Percentiles rank a stretch among this genome's conserved stretches.
These are phyloP conservation scores for Sialis lutaria DNA, from an alignment of 2,888 invertebrate genomes.

Conservation along the genomic window DNA sequence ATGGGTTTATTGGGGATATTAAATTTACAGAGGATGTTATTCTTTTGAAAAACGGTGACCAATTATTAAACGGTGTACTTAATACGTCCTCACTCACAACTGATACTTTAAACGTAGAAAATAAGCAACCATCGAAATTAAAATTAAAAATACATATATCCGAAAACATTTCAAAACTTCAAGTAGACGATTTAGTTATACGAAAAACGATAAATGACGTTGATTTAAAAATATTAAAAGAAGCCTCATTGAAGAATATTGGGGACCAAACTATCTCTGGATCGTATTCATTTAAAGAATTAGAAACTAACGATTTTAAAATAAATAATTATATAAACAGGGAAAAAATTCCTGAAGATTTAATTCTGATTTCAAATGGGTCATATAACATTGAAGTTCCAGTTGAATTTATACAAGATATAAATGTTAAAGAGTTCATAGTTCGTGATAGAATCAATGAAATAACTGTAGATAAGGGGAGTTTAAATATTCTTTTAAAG, in stretches of 20 bases:
- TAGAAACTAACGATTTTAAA: constrained; percentile 19
- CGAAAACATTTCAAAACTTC: constrained; percentile 14
- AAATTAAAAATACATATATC: not conserved
- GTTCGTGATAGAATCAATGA: constrained; percentile 28
- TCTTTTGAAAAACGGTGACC: constrained; percentile 18
- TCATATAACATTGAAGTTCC: constrained; percentile 23
- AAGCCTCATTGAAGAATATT: constrained; percentile 26
- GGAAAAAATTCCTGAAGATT: constrained; percentile 16
- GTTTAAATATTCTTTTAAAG: constrained; percentile 27
- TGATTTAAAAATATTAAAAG: constrained; percentile 24
- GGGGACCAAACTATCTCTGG: constrained; percentile 30
- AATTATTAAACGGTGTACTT: constrained; percentile 21
- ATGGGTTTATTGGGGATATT: constrained; percentile 18
- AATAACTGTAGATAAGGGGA: constrained; percentile 24
- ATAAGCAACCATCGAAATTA: constrained; percentile 7
- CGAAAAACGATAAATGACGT: constrained; percentile 30
- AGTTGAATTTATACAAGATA: constrained; percentile 24
- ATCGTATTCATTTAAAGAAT: constrained; percentile 18
- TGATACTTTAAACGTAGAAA: constrained; percentile 13
- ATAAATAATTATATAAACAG: constrained; percentile 11
- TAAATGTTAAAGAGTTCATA: constrained; percentile 22
- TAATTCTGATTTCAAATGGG: constrained; percentile 22
- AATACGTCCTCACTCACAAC: constrained; percentile 13
- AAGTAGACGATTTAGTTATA: constrained; percentile 24
- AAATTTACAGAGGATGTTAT: constrained; percentile 16